A percentile compares a stretch with the other conserved stretches of the same genome.
Evolutionary conservation across 2,797 vertebrate species (phyloP).

Genomic region (Acestrorhynchus altus): DNA sequence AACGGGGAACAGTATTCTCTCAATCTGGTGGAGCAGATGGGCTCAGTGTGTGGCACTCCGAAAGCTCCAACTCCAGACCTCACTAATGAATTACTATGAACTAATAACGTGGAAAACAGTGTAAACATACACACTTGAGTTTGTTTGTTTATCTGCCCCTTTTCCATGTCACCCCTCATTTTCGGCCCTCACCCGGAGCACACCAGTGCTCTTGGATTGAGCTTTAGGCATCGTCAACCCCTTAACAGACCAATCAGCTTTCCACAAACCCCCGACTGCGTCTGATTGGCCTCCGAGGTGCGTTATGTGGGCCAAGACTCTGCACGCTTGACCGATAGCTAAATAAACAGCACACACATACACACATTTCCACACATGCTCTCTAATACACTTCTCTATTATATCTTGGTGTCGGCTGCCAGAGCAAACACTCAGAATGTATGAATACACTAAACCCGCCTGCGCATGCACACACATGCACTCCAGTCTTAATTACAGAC

Average conservation of each 20-base stretch:
- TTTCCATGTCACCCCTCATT: slow-evolving; percentile 50
- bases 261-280: slow-evolving; percentile 51
- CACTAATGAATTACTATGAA: slow-evolving; percentile 80
- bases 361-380: slow-evolving; percentile 18
- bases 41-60: slow-evolving; percentile 73
- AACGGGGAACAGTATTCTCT: slow-evolving; percentile 68
- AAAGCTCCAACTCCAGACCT: slow-evolving; percentile 70
- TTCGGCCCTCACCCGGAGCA: slow-evolving; percentile 54
- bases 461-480: slow-evolving; percentile 16
- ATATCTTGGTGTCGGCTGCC: slow-evolving; percentile 37
- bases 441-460: slow-evolving; percentile 31
- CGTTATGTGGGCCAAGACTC: slow-evolving; percentile 60
- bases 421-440: slow-evolving; percentile 49
- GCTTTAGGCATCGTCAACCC: slow-evolving; percentile 66
- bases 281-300: slow-evolving; percentile 65
- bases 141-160: slow-evolving; percentile 35
- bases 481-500: slow-evolving; percentile 56
- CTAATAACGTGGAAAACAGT: slow-evolving; percentile 68
- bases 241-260: slow-evolving; percentile 66
- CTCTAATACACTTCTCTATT: slow-evolving; percentile 19
- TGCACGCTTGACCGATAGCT: slow-evolving; percentile 52
- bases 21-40: slow-evolving; percentile 80
- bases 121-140: slow-evolving; percentile 56
- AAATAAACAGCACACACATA: slow-evolving; percentile 51
- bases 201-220: slow-evolving; percentile 65